These are phyloP conservation scores for Campoplex capitator DNA, from an alignment of 2,888 invertebrate genomes.

Conservation along the genomic window DNA sequence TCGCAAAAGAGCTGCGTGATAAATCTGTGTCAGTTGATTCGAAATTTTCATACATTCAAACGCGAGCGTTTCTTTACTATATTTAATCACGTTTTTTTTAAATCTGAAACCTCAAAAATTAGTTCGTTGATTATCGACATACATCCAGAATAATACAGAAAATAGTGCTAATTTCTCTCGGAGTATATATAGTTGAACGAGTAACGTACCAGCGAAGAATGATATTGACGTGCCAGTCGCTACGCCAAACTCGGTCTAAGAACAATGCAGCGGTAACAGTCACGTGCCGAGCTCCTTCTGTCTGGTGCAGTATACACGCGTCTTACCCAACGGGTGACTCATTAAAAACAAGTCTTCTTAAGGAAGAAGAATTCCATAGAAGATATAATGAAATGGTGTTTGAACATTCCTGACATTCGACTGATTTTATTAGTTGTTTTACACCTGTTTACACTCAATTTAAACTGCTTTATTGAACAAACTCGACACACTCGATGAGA, in stretches of 20 bases:
- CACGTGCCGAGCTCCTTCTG: constrained; percentile 67
- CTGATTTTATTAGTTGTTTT: background rate
- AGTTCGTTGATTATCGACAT: background rate
- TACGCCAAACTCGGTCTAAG: constrained; percentile 37
- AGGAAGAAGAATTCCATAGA: constrained; percentile 4
- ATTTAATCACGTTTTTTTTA: background rate
- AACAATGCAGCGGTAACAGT: constrained; percentile 58
- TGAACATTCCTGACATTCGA: background rate
- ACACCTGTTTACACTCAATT: background rate
- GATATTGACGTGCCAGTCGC: constrained; percentile 63
- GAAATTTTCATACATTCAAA: background rate
- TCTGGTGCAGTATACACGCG: constrained; percentile 61
- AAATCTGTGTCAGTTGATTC: background rate
- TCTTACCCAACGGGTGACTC: constrained; percentile 58
- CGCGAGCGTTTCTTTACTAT: background rate
- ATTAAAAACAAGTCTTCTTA: constrained; percentile 9
- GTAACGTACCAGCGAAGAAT: background rate
- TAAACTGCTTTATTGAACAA: background rate
- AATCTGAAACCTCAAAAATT: no score
- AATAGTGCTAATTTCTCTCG: background rate
- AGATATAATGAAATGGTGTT: background rate
- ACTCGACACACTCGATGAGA: background rate
- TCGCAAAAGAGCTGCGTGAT: background rate
- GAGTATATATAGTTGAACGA: background rate
- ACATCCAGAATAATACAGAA: background rate